Evolutionary conservation across 1,140 invertebrate genomes (phyloP), one percentile per base, ranked within the genome.

Genomic region (Dolichoris vasculosae): DNA sequence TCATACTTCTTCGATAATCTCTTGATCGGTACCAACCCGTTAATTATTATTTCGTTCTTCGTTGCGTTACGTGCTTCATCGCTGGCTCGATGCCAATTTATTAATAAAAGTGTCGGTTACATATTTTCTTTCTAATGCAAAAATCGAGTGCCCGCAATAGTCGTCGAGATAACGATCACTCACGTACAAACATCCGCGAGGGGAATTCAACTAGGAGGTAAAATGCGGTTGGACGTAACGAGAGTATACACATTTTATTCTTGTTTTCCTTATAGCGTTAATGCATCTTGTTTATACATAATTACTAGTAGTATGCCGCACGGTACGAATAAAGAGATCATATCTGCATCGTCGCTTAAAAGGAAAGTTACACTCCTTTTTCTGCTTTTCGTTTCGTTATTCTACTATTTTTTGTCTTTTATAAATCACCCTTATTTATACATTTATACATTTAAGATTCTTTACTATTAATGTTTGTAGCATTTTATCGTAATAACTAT

Each of bases 251-350:
- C 32, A 85, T 73, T 46, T 4, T 71, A 46, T 38, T 64, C 30
- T 13, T 81, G 7, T 67, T 23, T 55, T 79, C 35, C n/a, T 81
- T 85, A n/a, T 13, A 63, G 59, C 43, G 2, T 71, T 48, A 84
- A 78, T 71, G 64, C 78, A 59, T 80, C n/a, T 40, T 81, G 63
- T 76, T 76, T 81, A 81, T 75, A 79, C 83, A 71, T 80, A 84
- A 79, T 69, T 48, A 79, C 78, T 85, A 81, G 79, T 79, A 84
- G 76, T 79, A 79, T 71, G 76, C 67, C 83, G 76, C 75, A 67
- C 63, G 35, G 76, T 73, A 84, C 75, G 76, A 85, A 55, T 85
- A 59, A 85, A 81, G 84, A 85, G 84, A 85, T 85, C 84, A 85
- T 81, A 43, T 75, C 9, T 81, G 83, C 84, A 38, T 79, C 64